phyloP scores from a whole-genome alignment of 2,888 invertebrate genomes.

The Leptinotarsa rubiginosa region DNA sequence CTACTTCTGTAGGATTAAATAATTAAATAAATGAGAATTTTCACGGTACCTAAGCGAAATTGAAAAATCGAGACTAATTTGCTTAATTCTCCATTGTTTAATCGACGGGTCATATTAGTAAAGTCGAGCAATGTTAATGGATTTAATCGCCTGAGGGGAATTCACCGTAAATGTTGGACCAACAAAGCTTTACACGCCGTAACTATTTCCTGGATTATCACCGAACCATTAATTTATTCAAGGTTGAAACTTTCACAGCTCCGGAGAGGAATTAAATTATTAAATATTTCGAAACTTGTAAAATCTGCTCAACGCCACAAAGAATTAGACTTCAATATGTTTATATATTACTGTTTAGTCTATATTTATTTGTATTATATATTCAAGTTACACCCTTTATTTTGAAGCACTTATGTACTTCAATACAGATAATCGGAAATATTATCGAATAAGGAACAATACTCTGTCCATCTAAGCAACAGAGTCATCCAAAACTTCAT shows the following conservation, averaged over 20 bases:
- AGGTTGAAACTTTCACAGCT: conserved; percentile 6
- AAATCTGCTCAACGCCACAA: too few species aligned
- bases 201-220: conserved; percentile 14
- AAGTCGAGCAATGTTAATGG: conserved; percentile 36
- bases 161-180: conserved; percentile 7
- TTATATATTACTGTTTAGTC: too few species aligned
- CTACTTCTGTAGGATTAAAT: conserved; percentile 59
- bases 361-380: too few species aligned
- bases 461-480: too few species aligned
- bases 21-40: conserved; percentile 63
- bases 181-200: conserved; percentile 25
- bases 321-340: too few species aligned
- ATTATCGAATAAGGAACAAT: too few species aligned
- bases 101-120: conserved; percentile 46
- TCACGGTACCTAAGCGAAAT: conserved; percentile 54
- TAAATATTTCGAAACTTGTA: background rate
- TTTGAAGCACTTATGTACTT: too few species aligned
- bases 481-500: too few species aligned
- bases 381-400: too few species aligned
- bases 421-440: too few species aligned
- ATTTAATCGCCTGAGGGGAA: conserved; percentile 2
- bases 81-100: conserved; percentile 54
- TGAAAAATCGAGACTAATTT: conserved; percentile 57
- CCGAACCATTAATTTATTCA: background rate
- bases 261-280: background rate